Percentiles rank a stretch among this genome's conserved stretches.
phyloP scores from a whole-genome alignment of 2,113 vertebrate species.

The Ariopsis seemanni region DNA sequence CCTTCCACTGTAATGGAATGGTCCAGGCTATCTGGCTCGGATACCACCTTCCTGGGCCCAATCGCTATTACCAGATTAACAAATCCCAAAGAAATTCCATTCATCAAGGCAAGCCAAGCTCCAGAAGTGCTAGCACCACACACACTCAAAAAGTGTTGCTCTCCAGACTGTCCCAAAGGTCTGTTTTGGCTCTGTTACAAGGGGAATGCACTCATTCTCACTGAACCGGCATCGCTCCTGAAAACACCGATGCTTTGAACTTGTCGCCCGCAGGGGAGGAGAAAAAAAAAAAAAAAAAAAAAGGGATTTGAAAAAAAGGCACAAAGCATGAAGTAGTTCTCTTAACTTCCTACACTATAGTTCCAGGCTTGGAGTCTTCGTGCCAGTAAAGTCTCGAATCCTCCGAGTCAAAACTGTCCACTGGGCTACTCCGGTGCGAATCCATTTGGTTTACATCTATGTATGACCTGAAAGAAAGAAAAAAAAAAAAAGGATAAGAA shows the following conservation, averaged over 20 bases:
- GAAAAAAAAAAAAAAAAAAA: neutral
- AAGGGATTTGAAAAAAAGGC: slow-evolving; percentile 72
- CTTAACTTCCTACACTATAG: slow-evolving; percentile 81
- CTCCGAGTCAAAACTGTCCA: slow-evolving; percentile 72
- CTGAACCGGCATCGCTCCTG: slow-evolving; percentile 40
- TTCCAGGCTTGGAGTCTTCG: slow-evolving; percentile 92
- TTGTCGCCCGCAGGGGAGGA: slow-evolving; percentile 40
- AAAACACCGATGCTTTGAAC: slow-evolving; percentile 55
- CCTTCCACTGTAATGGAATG: slow-evolving; percentile 22
- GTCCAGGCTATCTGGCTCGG: slow-evolving; percentile 32
- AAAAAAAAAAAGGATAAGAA: slow-evolving; percentile 53
- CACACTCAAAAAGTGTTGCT: slow-evolving; percentile 39
- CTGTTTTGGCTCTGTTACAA: neutral
- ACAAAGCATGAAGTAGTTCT: slow-evolving; percentile 64
- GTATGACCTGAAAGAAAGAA: slow-evolving; percentile 76
- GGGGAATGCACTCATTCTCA: slow-evolving; percentile 18
- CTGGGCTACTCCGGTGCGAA: slow-evolving; percentile 58
- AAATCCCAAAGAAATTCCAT: slow-evolving; percentile 40
- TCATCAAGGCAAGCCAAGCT: slow-evolving; percentile 49
- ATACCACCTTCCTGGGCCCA: neutral
- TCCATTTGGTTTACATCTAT: slow-evolving; percentile 77
- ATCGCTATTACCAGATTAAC: neutral
- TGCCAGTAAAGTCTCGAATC: slow-evolving; percentile 89
- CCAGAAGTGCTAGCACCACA: slow-evolving; percentile 53
- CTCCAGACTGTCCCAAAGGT: neutral